phyloP scores from a whole-genome alignment of 2,888 invertebrate genomes.

The Dorcus parallelipipedus region DNA sequence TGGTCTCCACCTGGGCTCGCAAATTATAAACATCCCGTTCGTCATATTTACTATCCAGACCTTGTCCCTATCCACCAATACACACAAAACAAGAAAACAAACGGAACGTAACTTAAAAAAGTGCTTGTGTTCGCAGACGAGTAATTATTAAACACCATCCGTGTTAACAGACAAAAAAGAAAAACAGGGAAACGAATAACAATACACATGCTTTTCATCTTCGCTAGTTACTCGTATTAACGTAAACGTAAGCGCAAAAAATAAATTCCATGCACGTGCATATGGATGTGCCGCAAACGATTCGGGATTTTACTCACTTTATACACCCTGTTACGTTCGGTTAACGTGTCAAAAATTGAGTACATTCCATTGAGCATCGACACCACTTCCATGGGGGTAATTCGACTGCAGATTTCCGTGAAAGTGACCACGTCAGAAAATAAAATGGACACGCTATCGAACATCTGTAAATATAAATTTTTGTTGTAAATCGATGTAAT shows the following conservation, averaged over 20 bases:
- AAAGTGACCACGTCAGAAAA: conserved; percentile 98
- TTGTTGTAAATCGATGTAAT: too few relatives aligned
- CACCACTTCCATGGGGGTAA: conserved; percentile 96
- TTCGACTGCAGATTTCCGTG: conserved; percentile 93
- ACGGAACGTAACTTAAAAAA: conserved; percentile 20
- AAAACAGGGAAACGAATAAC: not conserved
- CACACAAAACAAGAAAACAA: conserved; percentile 23
- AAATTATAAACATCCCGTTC: conserved; percentile 20
- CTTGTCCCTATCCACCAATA: conserved; percentile 21
- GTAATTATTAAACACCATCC: not conserved
- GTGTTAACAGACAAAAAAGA: not conserved
- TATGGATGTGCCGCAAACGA: not conserved
- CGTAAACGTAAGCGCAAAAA: not conserved
- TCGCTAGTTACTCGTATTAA: not conserved
- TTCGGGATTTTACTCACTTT: conserved; percentile 63
- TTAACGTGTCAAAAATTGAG: conserved; percentile 92
- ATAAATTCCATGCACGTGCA: not conserved
- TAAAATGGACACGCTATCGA: conserved; percentile 91
- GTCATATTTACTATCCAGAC: conserved; percentile 11
- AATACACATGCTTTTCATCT: not conserved
- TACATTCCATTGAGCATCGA: conserved; percentile 97
- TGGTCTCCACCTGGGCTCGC: conserved; percentile 81
- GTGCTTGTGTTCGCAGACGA: conserved; percentile 2
- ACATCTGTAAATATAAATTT: conserved; percentile 67
- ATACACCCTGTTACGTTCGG: conserved; percentile 89